A percentile compares a stretch with the other conserved stretches of the same genome.
Conservation (phyloP, 1,140 invertebrate genomes). For the Drosophila oshimai region DNA sequence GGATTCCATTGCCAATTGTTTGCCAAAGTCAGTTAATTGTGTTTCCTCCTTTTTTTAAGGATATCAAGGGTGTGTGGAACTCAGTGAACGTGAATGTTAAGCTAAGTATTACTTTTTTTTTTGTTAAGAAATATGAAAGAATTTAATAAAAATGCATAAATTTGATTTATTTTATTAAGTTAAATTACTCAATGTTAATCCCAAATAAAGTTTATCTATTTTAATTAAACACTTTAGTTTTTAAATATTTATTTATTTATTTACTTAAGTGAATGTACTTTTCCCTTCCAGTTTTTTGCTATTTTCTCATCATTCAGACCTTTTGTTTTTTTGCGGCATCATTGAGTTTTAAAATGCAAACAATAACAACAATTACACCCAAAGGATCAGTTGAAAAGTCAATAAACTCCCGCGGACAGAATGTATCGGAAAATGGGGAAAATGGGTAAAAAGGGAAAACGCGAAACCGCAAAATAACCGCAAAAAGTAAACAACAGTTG, state of each 20-base stretch:
- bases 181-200: too few species aligned
- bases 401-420: slow-evolving; percentile 49
- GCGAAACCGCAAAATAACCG: slow-evolving; percentile 72
- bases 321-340: background rate
- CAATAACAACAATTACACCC: slow-evolving; percentile 77
- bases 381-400: slow-evolving; percentile 80
- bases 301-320: background rate
- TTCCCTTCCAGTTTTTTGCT: background rate
- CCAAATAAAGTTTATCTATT: too few species aligned
- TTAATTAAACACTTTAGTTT: too few species aligned
- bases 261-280: too few species aligned
- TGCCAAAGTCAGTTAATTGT: slow-evolving; percentile 32
- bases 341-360: slow-evolving; percentile 56
- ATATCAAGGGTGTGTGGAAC: background rate
- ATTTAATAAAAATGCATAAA: too few species aligned
- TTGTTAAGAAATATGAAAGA: too few species aligned
- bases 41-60: background rate
- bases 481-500: slow-evolving; percentile 60
- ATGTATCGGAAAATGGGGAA: slow-evolving; percentile 9
- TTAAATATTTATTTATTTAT: too few species aligned
- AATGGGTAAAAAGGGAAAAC: slow-evolving; percentile 26
- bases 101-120: too few species aligned
- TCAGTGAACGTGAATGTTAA: background rate
- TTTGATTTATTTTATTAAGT: too few species aligned
- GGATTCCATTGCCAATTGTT: slow-evolving; percentile 14